Evolutionary conservation across 2,113 vertebrate genomes (phyloP).

Genomic region (Pluvialis apricaria): DNA sequence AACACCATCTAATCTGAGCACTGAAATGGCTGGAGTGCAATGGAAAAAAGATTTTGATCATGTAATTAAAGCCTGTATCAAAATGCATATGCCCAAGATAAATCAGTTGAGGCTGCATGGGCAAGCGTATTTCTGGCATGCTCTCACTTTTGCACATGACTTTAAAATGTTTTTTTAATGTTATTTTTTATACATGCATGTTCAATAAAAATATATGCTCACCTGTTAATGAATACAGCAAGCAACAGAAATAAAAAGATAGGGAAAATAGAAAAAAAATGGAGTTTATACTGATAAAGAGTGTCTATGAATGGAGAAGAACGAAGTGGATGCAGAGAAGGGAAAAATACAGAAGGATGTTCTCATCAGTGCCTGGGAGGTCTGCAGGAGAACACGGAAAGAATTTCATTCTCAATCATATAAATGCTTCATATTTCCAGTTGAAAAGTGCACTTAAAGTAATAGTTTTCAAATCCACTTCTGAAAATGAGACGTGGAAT

Average conservation of each 20-base stretch:
- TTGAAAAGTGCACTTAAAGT: not conserved
- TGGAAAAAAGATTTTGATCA: not conserved
- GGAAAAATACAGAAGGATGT: not conserved
- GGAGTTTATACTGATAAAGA: not conserved
- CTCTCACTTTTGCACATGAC: not conserved
- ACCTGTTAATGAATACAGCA: not conserved
- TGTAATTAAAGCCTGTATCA: constrained; percentile 7
- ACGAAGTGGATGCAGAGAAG: not conserved
- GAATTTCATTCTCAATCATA: not conserved
- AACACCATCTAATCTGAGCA: not conserved
- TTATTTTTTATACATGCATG: not conserved
- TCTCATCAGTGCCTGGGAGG: not conserved
- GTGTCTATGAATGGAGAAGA: not conserved
- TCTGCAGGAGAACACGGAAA: not conserved
- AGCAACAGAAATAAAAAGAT: not conserved
- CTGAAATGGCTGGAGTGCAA: not conserved
- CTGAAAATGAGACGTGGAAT: not conserved
- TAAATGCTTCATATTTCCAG: not conserved
- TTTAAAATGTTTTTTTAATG: not conserved
- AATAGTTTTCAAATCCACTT: not conserved
- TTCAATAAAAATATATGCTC: not conserved
- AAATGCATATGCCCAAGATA: not conserved
- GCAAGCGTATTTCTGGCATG: not conserved
- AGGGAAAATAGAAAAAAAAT: not conserved
- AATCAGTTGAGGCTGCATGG: not conserved